Conservation (phyloP, 2,797 vertebrate species). For the Brotula barbata region DNA sequence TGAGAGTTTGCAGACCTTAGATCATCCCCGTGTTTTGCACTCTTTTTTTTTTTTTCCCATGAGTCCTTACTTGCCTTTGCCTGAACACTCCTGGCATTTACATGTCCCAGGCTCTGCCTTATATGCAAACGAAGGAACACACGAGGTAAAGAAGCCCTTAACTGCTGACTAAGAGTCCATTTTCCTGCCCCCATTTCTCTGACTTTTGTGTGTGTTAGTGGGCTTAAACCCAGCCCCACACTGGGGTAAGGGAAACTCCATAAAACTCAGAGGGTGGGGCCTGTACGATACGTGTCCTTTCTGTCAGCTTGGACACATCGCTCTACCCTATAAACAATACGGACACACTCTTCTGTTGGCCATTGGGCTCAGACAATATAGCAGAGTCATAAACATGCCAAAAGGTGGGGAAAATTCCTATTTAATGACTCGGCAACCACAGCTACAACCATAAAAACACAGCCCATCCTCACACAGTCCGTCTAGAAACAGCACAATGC, state of each 20-base stretch:
- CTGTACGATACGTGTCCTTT: constrained; percentile 41
- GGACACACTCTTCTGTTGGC: constrained; percentile 13
- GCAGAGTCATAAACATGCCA: constrained; percentile 34
- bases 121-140: constrained; percentile 16
- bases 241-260: constrained; percentile 49
- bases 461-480: constrained; percentile 5
- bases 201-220: constrained; percentile 19
- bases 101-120: background rate
- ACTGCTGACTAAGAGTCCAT: constrained; percentile 53
- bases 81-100: constrained; percentile 4
- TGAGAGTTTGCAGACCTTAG: background rate
- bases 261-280: constrained; percentile 54
- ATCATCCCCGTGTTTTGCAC: no score
- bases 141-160: constrained; percentile 38
- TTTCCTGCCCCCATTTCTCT: constrained; percentile 44
- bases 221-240: constrained; percentile 39
- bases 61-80: constrained; percentile 2
- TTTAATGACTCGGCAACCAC: constrained; percentile 37
- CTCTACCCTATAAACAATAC: constrained; percentile 28
- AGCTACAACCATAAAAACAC: constrained; percentile 21
- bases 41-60: background rate
- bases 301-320: constrained; percentile 44
- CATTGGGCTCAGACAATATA: constrained; percentile 13
- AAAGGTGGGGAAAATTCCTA: constrained; percentile 37
- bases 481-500: background rate